phyloP scores from a whole-genome alignment of 23 tunicate species.

The Ascidia mentula region DNA sequence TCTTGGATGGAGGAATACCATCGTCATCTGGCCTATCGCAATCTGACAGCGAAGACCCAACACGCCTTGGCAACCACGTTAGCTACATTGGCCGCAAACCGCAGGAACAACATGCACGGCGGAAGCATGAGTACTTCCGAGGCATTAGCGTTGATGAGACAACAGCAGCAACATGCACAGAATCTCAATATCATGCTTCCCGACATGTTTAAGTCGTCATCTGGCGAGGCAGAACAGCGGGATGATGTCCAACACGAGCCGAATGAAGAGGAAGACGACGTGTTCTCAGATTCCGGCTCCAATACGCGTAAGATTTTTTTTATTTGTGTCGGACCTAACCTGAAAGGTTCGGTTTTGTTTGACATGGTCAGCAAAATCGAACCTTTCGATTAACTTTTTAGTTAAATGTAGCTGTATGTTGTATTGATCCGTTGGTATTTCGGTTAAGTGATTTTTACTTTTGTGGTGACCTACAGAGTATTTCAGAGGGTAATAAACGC shows the following conservation, averaged over 20 bases:
- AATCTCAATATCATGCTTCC: neutral
- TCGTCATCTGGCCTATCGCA: conserved; percentile 18
- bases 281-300: neutral
- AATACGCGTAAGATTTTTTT: neutral
- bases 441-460: too few relatives aligned
- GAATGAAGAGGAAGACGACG: neutral
- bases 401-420: too few relatives aligned
- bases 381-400: too few relatives aligned
- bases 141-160: neutral
- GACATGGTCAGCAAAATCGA: too few relatives aligned
- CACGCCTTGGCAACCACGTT: neutral
- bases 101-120: neutral
- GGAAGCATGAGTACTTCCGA: neutral
- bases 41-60: conserved; percentile 1
- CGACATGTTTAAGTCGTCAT: neutral
- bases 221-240: neutral
- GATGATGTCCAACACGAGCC: neutral
- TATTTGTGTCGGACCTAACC: neutral
- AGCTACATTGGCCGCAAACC: neutral
- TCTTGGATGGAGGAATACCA: conserved; percentile 30
- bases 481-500: too few relatives aligned
- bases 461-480: too few relatives aligned
- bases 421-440: too few relatives aligned
- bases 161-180: neutral
- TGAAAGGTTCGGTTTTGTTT: too few relatives aligned